These are phyloP conservation scores for Drepanosiphum platanoidis DNA, from an alignment of 2,888 invertebrate species.

Conservation along the genomic window DNA sequence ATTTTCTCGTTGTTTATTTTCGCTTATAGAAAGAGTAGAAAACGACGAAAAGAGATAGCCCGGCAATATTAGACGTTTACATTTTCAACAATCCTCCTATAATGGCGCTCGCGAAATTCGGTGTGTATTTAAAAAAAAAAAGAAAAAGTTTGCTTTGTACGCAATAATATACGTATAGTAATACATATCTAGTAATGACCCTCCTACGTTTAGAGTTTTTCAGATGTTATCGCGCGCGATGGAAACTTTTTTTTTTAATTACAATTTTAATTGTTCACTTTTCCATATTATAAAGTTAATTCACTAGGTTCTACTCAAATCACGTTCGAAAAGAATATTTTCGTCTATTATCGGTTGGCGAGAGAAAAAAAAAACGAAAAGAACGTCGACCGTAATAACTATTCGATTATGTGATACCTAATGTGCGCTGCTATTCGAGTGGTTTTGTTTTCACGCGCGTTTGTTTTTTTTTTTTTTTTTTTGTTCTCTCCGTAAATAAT, in stretches of 20 bases:
- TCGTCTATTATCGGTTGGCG: not conserved
- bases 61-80: not conserved
- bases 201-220: not conserved
- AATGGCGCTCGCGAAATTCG: not conserved
- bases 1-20: not conserved
- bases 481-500: too few relatives aligned
- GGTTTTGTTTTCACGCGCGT: not conserved
- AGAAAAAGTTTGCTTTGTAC: not conserved
- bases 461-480: too few relatives aligned
- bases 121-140: not conserved
- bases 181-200: not conserved
- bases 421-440: not conserved
- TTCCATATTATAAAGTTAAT: not conserved
- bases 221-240: not conserved
- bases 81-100: not conserved
- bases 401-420: not conserved
- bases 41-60: not conserved
- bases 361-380: too few relatives aligned
- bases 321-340: not conserved
- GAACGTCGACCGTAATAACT: too few relatives aligned
- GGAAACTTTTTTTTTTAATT: not conserved
- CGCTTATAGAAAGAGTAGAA: not conserved
- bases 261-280: not conserved
- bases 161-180: not conserved
- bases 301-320: not conserved